Base-by-base conservation (phyloP, 2,113 vertebrate genomes). In the Stictonetta naevosa region DNA sequence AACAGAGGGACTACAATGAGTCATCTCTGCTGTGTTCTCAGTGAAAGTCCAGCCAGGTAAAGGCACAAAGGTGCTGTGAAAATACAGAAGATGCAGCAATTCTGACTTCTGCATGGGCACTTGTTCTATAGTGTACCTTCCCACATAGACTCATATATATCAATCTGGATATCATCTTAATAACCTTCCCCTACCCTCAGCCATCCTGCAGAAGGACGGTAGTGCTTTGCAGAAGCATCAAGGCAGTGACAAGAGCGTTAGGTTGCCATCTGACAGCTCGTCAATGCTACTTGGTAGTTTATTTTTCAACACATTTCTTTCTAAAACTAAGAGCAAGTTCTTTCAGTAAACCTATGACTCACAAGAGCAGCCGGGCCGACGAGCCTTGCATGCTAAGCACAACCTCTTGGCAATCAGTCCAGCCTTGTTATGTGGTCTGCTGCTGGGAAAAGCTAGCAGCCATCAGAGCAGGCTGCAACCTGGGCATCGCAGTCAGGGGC, bases 181-280 rank as follows among this genome's bases (percentile, higher is more conserved):
- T 55, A 40, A 44, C 2, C 33, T 46, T 16, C 29, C 38, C 25
- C 46, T 28, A 20, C 11, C 8, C 55, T 17, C 83, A 48, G 38
- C 25, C 29, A 11, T 14, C 60, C 17, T 0, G 2, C 3, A 2
- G 33, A 25, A 72, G 29, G 52, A 21, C 0, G 7, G 34, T 1
- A 5, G 33, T 15, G 28, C 63, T 59, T 31, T 42, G 58, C 15
- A 64, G 38, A 76, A 66, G 21, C 36, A 40, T 17, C 29, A 22
- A 53, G 33, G 10, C 19, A 40, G 58, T 0, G 2, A 58, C 8
- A 31, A 20, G 20, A 36, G 8, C 0, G 0, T 26, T 10, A 8
- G 6, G 17, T 5, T 42, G 46, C n/a, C 53, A 78, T 3, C 53
- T n/a, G 46, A 83, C 62, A 62, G 64, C 44, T 55, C 31, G 22